A percentile compares a stretch with the other conserved stretches of the same genome.
Conservation (phyloP, 2,113 vertebrate genomes). For the Apus apus region DNA sequence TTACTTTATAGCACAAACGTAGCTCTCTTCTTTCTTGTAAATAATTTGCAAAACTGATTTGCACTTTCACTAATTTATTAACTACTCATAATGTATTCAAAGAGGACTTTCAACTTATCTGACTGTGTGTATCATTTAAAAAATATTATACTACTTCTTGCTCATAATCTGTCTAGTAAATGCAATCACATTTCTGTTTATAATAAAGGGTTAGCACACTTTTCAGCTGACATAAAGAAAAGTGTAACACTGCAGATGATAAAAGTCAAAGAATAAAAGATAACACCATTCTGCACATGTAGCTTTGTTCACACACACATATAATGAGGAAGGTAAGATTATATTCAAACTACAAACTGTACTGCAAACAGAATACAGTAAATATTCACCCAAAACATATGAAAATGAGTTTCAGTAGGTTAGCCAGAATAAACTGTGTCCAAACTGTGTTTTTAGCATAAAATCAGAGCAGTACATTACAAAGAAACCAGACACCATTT, state of each 20-base stretch:
- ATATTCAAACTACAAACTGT: background rate
- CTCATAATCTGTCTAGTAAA: background rate
- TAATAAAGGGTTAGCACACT: background rate
- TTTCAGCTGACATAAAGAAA: background rate
- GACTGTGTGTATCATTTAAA: background rate
- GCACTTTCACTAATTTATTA: background rate
- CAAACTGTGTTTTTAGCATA: background rate
- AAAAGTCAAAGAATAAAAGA: background rate
- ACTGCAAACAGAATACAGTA: background rate
- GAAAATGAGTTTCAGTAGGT: background rate
- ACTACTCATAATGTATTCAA: background rate
- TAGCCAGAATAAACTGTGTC: background rate
- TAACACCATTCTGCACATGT: background rate
- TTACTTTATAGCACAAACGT: background rate
- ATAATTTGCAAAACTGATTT: background rate
- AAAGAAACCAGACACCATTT: background rate
- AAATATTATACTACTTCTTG: background rate
- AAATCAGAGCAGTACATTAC: background rate
- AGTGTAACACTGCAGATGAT: background rate
- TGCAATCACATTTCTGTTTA: background rate
- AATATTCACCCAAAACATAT: background rate
- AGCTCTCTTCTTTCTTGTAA: background rate
- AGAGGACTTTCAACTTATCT: background rate
- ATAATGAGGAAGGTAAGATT: background rate
- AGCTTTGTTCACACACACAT: background rate